Percentiles rank a stretch among this genome's conserved stretches.
Conservation (phyloP, 2,888 invertebrate genomes). For the Shargacucullia verbasci region DNA sequence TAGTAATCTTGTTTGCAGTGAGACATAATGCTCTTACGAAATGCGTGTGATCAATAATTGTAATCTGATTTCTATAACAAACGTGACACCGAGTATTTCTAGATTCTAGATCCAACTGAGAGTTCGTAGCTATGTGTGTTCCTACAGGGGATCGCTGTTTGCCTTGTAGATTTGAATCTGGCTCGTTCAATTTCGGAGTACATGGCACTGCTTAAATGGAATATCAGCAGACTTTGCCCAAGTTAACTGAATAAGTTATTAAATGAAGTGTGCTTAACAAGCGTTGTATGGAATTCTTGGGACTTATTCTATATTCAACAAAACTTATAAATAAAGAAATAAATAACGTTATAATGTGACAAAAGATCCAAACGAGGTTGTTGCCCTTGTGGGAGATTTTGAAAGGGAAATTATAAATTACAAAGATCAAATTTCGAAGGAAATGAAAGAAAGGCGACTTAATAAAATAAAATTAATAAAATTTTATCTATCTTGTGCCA, state of each 20-base stretch:
- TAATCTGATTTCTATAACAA: slow-evolving; percentile 51
- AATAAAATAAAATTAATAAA: too few species aligned
- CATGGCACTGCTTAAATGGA: slow-evolving; percentile 60
- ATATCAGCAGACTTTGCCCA: slow-evolving; percentile 46
- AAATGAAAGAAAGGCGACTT: neutral
- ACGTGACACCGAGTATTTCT: slow-evolving; percentile 9
- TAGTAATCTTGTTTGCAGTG: slow-evolving; percentile 68
- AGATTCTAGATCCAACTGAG: slow-evolving; percentile 17
- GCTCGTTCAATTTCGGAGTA: slow-evolving; percentile 69
- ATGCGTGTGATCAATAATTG: slow-evolving; percentile 56
- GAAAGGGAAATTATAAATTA: neutral
- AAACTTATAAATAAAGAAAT: neutral
- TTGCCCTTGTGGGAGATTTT: neutral
- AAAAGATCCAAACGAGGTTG: neutral
- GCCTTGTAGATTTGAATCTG: slow-evolving; percentile 59
- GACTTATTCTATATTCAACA: slow-evolving; percentile 12
- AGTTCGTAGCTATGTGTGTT: neutral
- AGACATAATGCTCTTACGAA: slow-evolving; percentile 61
- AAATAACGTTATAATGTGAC: neutral
- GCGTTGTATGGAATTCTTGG: neutral
- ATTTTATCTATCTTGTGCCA: too few species aligned
- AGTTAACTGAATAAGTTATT: slow-evolving; percentile 6
- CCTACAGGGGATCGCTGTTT: slow-evolving; percentile 1
- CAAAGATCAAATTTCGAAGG: neutral
- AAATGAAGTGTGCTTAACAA: slow-evolving; percentile 12